Evolutionary conservation across 1,140 invertebrate genomes (phyloP), one percentile per base, ranked within the genome.

Genomic region (Zelostemma sp.): DNA sequence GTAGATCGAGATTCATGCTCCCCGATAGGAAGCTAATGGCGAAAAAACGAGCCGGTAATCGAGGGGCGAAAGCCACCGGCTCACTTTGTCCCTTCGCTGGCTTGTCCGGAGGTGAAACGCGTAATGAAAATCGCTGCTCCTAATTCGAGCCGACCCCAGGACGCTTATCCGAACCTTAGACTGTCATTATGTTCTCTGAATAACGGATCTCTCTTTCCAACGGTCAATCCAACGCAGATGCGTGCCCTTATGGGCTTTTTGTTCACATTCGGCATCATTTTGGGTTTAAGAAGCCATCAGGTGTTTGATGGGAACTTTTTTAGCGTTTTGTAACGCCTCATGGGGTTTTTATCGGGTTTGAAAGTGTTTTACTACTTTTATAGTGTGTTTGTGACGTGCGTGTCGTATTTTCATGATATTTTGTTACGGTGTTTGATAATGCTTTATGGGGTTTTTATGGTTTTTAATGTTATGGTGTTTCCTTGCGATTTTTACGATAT

Each of bases 81-180:
- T 35, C 56, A 8, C 46, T 60, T 56, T 51, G 51, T 59, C 60
- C 50, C 66, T 59, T 33, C 40, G 65, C 31, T 56, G 25, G 8
- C 11, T 18, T 14, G 21, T 33, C 54, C 16, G 12, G 55, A 46
- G 59, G 45, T 45, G 49, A 72, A 72, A 56, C 48, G 46, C 65
- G 68, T 80, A 79, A 80, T 81, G 79, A 79, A 80, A 81, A 81
- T 80, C 69, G 71, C 63, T 72, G 75, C 69, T 77, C 49, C 74
- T 78, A 79, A 80, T 81, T 80, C 73, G 54, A 46, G 62, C 54
- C 74, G 72, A 73, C 74, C 76, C 73, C 72, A 74, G 78, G 78
- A 45, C 62, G 43, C 72, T 74, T 73, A 77, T 79, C 77, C 74
- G 72, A 77, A 79, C 45, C 41, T 66, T 45, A 66, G 69, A 35